phyloP scores from a whole-genome alignment of 2,797 vertebrate genomes.

The Halcyon leucocephala region DNA sequence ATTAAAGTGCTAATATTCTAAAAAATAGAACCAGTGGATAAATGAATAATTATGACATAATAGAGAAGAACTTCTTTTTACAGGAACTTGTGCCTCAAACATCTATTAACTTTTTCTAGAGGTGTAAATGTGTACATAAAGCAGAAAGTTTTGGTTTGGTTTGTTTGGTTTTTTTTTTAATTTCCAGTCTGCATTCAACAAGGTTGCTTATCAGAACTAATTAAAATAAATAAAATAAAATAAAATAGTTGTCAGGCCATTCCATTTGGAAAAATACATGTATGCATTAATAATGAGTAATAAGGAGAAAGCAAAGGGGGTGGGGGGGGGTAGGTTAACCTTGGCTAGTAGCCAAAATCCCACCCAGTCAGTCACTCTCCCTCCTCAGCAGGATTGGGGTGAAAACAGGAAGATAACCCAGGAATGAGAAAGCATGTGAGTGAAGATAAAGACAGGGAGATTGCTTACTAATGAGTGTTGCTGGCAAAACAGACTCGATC shows the following conservation, averaged over 20 bases:
- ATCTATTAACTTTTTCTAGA: background rate
- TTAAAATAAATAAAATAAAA: background rate
- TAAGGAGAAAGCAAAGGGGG: background rate
- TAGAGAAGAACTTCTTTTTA: background rate
- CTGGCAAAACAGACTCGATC: background rate
- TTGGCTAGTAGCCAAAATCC: background rate
- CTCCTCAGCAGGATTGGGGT: background rate
- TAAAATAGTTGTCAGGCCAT: background rate
- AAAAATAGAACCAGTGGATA: background rate
- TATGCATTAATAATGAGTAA: background rate
- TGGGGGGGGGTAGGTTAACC: background rate
- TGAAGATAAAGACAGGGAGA: background rate
- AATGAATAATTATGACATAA: background rate
- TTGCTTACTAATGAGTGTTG: background rate
- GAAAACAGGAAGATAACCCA: background rate
- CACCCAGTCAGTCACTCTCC: background rate
- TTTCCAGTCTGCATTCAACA: background rate
- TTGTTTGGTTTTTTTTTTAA: rapidly evolving
- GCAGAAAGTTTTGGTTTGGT: background rate
- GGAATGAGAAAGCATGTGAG: background rate
- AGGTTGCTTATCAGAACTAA: background rate
- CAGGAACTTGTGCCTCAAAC: background rate
- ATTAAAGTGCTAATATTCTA: background rate
- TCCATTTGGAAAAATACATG: background rate
- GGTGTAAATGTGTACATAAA: background rate